Evolutionary conservation across 92 coral and sea anemone genomes (phyloP).

Genomic region (Palythoa grandiflora): DNA sequence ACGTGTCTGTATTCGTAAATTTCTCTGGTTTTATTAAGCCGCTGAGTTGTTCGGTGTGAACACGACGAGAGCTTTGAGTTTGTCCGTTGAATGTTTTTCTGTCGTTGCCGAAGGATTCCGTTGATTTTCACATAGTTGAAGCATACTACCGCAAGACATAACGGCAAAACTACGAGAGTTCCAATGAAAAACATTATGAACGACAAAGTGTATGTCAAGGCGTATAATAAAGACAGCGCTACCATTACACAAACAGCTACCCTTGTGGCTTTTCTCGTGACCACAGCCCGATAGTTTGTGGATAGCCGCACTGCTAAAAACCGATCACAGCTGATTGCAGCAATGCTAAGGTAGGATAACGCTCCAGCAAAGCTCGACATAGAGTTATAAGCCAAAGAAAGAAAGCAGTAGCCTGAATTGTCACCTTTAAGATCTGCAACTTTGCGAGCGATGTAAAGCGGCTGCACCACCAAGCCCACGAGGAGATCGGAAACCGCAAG

Average conservation of each 20-base stretch:
- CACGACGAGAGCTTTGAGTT: background rate
- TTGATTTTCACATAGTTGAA: conserved; percentile 7
- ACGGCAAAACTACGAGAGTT: background rate
- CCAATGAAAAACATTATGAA: background rate
- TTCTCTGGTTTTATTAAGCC: background rate
- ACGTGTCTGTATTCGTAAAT: background rate
- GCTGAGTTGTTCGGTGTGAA: background rate
- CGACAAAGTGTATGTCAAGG: conserved; percentile 1
- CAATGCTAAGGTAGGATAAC: conserved; percentile 11
- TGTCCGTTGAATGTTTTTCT: background rate
- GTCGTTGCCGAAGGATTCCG: conserved; percentile 7
- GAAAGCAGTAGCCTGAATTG: background rate
- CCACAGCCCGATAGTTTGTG: background rate
- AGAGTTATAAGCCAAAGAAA: conserved; percentile 11
- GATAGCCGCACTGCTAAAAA: background rate
- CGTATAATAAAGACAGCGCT: background rate
- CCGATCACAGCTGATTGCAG: conserved; percentile 23
- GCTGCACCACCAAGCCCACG: background rate
- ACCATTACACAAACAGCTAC: background rate
- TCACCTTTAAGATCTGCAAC: background rate
- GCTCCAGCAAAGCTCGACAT: conserved; percentile 16
- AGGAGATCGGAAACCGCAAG: conserved; percentile 20
- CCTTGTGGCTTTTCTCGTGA: conserved; percentile 3
- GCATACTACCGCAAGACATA: conserved; percentile 7
- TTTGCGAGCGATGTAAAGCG: conserved; percentile 19